phyloP scores from a whole-genome alignment of 2,797 vertebrate genomes.

The Momotus momota region DNA sequence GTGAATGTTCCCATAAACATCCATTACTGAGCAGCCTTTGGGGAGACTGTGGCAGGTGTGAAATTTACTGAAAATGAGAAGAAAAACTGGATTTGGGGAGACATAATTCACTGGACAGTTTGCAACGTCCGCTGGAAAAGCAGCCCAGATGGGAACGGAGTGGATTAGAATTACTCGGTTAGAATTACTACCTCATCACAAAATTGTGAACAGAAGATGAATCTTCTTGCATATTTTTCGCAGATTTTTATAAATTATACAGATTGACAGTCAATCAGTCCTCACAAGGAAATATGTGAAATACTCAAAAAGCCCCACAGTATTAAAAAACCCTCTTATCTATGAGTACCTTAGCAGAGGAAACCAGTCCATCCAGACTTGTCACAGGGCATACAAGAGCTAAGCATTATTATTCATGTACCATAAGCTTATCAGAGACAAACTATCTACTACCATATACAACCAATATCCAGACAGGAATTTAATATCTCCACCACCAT shows the following conservation, averaged over 20 bases:
- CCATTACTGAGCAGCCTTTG: neutral
- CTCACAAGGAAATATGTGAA: neutral
- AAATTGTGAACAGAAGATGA: neutral
- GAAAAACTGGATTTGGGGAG: neutral
- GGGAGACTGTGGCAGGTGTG: neutral
- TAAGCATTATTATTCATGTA: neutral
- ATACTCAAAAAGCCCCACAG: neutral
- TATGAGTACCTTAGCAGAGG: neutral
- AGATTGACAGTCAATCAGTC: neutral
- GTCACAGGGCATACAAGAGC: neutral
- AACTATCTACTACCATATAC: neutral
- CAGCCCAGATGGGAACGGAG: neutral
- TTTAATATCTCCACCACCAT: neutral
- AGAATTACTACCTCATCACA: neutral
- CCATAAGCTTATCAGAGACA: neutral
- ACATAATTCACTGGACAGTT: neutral
- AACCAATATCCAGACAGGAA: neutral
- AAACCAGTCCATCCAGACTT: neutral
- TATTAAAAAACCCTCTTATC: neutral
- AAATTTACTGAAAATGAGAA: neutral
- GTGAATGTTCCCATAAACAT: neutral
- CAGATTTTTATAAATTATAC: neutral
- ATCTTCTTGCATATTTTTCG: neutral
- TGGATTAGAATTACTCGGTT: neutral
- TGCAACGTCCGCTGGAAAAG: neutral